Base-by-base conservation (phyloP, 2,888 invertebrate species). In the Prosopocoilus inquinatus region DNA sequence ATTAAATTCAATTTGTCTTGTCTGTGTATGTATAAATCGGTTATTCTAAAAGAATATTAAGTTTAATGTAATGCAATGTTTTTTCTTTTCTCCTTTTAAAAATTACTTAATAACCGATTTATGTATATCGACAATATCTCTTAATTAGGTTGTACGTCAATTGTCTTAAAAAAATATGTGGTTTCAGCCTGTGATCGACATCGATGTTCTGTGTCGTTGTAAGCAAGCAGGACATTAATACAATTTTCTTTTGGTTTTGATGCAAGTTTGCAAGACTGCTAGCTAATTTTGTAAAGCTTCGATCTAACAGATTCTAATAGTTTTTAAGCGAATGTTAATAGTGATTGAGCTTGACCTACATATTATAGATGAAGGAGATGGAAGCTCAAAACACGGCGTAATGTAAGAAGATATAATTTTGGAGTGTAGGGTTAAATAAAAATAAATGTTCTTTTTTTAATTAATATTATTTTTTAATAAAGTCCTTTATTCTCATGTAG, bases 271-370 rank as follows among this genome's bases (percentile, higher is more conserved):
- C 47, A 47, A 47, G 47, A 47, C 47, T 47, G 47, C 47, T 28
- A 28, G 20, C 20, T 47, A 20, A 47, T 47, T 47, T 47, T 47
- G 16, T 47, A 47, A 47, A 47, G 47, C 47, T 47, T 46, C n/a
- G 41, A 41, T 41, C 41, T 47, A 47, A 47, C 47, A 47, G 15
- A 47, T 47, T 47, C 47, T 47, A 47, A 47, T 47, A 41, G 13
- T 41, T 41, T 41, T n/a, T 41, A 41, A 41, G 16, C 15, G 16
- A 11, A 41, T 9, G 41, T 28, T 28, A n/a, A n/a, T 13, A 41
- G 5, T 41, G 15, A 15, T 41, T 41, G 16, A 41, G 9, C 41
- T 41, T 41, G 8, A 28, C 20, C 20, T 28, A 28, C 20, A 28
- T 28, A 28, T n/a, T 28, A 28, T 28, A 28, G 20, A 28, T 28